These are phyloP conservation scores for Holocentrus rufus DNA, from an alignment of 2,797 vertebrate species.

Conservation along the genomic window DNA sequence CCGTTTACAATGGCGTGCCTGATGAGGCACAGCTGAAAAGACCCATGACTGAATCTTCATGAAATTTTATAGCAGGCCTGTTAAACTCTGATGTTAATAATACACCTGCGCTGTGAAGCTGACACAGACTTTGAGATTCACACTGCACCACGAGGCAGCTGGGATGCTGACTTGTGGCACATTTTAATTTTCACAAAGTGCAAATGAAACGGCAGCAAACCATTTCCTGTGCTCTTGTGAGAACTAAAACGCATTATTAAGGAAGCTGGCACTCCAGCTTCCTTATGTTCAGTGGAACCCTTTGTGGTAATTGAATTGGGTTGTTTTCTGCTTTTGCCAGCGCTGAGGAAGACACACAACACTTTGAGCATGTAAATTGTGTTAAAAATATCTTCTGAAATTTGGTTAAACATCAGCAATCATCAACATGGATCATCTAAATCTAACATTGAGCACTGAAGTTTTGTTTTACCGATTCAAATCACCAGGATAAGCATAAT, in stretches of 20 bases:
- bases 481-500: too few species aligned
- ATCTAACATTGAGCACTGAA: too few species aligned
- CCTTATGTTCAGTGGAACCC: conserved; percentile 24
- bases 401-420: too few species aligned
- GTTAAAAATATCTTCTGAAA: too few species aligned
- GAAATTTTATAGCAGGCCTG: conserved; percentile 35
- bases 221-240: conserved; percentile 56
- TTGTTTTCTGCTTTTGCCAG: conserved; percentile 36
- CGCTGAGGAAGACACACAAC: conserved; percentile 12
- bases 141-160: conserved; percentile 28
- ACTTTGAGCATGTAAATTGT: neutral
- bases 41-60: conserved; percentile 24
- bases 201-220: conserved; percentile 57
- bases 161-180: conserved; percentile 17
- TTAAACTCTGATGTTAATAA: conserved; percentile 51
- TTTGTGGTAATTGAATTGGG: conserved; percentile 23
- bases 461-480: too few species aligned
- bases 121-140: conserved; percentile 13
- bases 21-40: conserved; percentile 29
- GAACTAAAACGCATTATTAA: conserved; percentile 55
- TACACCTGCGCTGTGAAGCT: conserved; percentile 36
- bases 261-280: conserved; percentile 40
- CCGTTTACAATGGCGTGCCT: conserved; percentile 28
- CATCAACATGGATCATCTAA: too few species aligned
- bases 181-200: conserved; percentile 52